These are phyloP conservation scores for Phaonia tiefii DNA, from an alignment of 2,888 invertebrate genomes.

Conservation along the genomic window DNA sequence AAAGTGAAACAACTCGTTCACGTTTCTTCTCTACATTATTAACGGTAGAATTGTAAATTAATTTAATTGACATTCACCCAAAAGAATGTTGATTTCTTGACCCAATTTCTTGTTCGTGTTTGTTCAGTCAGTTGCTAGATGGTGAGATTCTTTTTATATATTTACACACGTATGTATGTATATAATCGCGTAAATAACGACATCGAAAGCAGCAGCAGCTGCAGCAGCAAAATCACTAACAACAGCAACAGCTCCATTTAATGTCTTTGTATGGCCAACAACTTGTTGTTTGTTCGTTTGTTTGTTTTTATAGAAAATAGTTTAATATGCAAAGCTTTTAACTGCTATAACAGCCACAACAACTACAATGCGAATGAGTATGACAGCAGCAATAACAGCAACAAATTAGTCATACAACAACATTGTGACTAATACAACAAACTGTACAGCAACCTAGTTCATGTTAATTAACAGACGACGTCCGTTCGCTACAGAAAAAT, in stretches of 20 bases:
- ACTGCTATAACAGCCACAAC: not conserved
- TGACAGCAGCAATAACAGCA: not conserved
- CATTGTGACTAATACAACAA: constrained; percentile 43
- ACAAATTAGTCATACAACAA: constrained; percentile 55
- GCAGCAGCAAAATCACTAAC: not conserved
- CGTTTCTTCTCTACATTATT: constrained; percentile 23
- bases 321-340: constrained; percentile 62
- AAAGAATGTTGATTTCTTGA: constrained; percentile 64
- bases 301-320: constrained; percentile 18
- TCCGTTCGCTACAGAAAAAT: not conserved
- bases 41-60: constrained; percentile 59
- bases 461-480: constrained; percentile 27
- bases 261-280: constrained; percentile 18
- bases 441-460: constrained; percentile 27
- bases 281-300: constrained; percentile 25
- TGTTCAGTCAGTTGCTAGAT: not conserved
- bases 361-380: constrained; percentile 16
- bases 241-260: constrained; percentile 52
- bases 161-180: too few species aligned
- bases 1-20: not conserved
- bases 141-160: constrained; percentile 26
- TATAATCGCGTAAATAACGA: not conserved
- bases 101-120: constrained; percentile 50
- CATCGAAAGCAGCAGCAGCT: constrained; percentile 12
- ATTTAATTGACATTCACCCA: constrained; percentile 64